These are phyloP conservation scores for Zaprionus africanus DNA, from an alignment of 1,140 invertebrate species.

Conservation along the genomic window DNA sequence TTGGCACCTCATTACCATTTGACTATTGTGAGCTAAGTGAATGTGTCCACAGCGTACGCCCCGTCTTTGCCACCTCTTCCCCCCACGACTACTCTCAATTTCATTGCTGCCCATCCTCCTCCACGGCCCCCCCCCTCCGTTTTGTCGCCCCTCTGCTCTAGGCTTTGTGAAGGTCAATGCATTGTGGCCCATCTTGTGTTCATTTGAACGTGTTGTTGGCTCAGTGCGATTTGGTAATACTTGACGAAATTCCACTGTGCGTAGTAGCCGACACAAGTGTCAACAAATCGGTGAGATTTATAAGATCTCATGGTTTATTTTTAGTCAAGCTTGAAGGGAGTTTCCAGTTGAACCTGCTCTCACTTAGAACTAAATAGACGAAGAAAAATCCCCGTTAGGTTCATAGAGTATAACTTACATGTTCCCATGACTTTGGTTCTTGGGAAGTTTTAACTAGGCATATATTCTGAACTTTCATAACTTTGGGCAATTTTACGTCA, in stretches of 20 bases:
- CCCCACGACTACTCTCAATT: slow-evolving; percentile 34
- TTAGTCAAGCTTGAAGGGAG: not conserved
- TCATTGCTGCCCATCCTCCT: slow-evolving; percentile 9
- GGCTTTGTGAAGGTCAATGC: slow-evolving; percentile 25
- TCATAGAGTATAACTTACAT: not conserved
- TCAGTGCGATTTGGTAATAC: slow-evolving; percentile 16
- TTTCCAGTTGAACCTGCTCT: not conserved
- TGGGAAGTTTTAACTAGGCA: not conserved
- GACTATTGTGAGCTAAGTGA: slow-evolving; percentile 42
- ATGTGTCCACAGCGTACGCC: slow-evolving; percentile 30
- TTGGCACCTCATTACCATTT: slow-evolving; percentile 49
- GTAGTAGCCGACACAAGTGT: not conserved
- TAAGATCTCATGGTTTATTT: slow-evolving; percentile 4
- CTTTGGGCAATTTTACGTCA: no score
- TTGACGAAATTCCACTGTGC: slow-evolving; percentile 21
- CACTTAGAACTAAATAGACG: not conserved
- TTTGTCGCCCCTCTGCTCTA: not conserved
- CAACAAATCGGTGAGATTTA: slow-evolving; percentile 3
- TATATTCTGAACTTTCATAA: no score
- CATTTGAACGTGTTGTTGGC: slow-evolving; percentile 11
- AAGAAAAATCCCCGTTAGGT: not conserved
- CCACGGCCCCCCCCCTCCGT: not conserved
- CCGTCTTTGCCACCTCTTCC: not conserved
- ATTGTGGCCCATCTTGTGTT: slow-evolving; percentile 12
- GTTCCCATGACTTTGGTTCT: not conserved